These are phyloP conservation scores for Poeciliopsis turneri DNA, from an alignment of 2,797 vertebrate species.

Conservation along the genomic window DNA sequence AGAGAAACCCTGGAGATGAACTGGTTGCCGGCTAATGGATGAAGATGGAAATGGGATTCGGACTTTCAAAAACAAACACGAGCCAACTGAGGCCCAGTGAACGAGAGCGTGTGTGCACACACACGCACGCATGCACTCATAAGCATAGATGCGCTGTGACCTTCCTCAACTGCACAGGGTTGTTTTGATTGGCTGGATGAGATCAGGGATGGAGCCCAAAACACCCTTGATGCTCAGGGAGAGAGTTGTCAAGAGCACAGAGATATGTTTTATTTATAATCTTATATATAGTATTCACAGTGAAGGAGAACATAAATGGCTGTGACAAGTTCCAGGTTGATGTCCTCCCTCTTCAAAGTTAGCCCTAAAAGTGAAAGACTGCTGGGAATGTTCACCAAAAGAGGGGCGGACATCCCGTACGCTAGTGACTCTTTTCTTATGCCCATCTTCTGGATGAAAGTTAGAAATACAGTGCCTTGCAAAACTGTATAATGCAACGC, in stretches of 20 bases:
- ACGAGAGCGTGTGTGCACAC: conserved; percentile 42
- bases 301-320: conserved; percentile 66
- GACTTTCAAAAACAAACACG: conserved; percentile 94
- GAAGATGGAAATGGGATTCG: conserved; percentile 91
- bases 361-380: conserved; percentile 51
- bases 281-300: conserved; percentile 76
- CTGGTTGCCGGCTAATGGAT: conserved; percentile 96
- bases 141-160: conserved; percentile 66
- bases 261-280: conserved; percentile 81
- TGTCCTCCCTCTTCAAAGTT: conserved; percentile 70
- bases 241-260: conserved; percentile 68
- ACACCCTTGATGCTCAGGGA: conserved; percentile 70
- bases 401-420: conserved; percentile 43
- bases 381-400: conserved; percentile 43
- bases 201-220: conserved; percentile 72
- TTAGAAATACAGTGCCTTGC: conserved; percentile 30
- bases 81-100: conserved; percentile 60
- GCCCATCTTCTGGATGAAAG: not conserved
- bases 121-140: conserved; percentile 5
- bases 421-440: conserved; percentile 23
- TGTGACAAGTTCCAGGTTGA: conserved; percentile 68
- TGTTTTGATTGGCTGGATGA: conserved; percentile 73
- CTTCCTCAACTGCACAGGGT: conserved; percentile 74
- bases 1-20: conserved; percentile 96
- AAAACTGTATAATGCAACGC: conserved; percentile 36